phyloP scores from a whole-genome alignment of 2,888 invertebrate genomes.

The Eurytoma adleriae region DNA sequence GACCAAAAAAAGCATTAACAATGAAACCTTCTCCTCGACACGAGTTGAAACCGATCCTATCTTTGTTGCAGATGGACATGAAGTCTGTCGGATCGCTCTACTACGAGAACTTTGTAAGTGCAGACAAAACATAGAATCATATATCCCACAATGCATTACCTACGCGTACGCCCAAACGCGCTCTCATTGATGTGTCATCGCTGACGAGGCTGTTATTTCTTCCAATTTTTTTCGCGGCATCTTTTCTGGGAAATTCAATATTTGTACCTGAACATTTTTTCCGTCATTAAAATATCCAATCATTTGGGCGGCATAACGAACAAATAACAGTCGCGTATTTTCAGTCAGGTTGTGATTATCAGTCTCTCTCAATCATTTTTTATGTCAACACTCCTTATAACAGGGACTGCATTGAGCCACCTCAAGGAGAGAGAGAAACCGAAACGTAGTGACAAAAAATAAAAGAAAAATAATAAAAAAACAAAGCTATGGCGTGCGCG shows the following conservation, averaged over 20 bases:
- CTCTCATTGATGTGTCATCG: constrained; percentile 43
- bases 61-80: constrained; percentile 93
- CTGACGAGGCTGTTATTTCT: constrained; percentile 39
- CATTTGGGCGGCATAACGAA: background rate
- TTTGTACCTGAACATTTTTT: background rate
- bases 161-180: constrained; percentile 27
- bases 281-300: background rate
- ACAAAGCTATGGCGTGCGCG: background rate
- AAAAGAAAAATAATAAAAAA: constrained; percentile 6
- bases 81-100: constrained; percentile 97
- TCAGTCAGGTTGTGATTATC: constrained; percentile 23
- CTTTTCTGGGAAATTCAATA: too few relatives aligned
- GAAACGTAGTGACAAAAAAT: too few relatives aligned
- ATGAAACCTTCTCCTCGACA: constrained; percentile 67
- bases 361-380: constrained; percentile 40
- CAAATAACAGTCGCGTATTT: constrained; percentile 36
- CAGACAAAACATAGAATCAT: constrained; percentile 65
- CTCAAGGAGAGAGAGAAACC: constrained; percentile 35
- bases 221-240: background rate
- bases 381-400: constrained; percentile 39
- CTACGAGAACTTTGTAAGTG: constrained; percentile 97
- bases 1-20: constrained; percentile 58
- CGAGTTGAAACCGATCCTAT: constrained; percentile 74
- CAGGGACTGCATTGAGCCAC: constrained; percentile 40
- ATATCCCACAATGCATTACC: constrained; percentile 35